Evolutionary conservation across 2,888 invertebrate genomes (phyloP), one percentile per base, ranked within the genome.

Genomic region (Trissolcus brochymenae): DNA sequence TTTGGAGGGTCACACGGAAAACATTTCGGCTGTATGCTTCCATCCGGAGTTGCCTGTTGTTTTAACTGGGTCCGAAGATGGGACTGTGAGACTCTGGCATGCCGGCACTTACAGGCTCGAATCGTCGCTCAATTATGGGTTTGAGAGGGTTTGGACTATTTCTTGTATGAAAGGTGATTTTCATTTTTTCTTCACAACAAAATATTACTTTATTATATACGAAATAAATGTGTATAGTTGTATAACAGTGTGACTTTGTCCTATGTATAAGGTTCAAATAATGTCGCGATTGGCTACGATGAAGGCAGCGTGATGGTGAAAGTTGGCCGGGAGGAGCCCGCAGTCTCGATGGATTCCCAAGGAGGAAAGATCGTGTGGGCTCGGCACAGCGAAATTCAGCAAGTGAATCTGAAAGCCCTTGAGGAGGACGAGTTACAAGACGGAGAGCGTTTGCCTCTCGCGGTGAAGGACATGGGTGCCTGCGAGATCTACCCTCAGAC

Each of bases 341-440:
- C 99, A 0, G 98, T 98, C 86, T 98, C 98, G 0, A 99, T 99
- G 99, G 99, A 99, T 89, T 95, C 95, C 0, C 95, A 95, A 84
- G 99, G 99, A 25, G 98, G 99, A 6, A 99, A 99, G 91, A 98
- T 99, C 75, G 95, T 99, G 71, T 99, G 98, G 98, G 99, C 99
- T 0, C 95, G 95, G 85, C 99, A 99, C 89, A 98, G 98, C 0
- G 99, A 99, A 90, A 94, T 99, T 89, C 99, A 99, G 88, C 99
- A 99, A 89, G 96, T 96, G 6, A 97, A 98, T 90, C 90, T 98
- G 80, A 97, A 97, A 88, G 94, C 96, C 0, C 88, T 96, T 56
- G 93, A 94, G 1, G 95, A 95, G 90, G 35, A 35, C 35, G 94
- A 94, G 89, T 90, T 89, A 2, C 86, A 87, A 40, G 87, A 88